These are phyloP conservation scores for Bradynema listronoti DNA, from an alignment of 1,140 invertebrate genomes.

Conservation along the genomic window DNA sequence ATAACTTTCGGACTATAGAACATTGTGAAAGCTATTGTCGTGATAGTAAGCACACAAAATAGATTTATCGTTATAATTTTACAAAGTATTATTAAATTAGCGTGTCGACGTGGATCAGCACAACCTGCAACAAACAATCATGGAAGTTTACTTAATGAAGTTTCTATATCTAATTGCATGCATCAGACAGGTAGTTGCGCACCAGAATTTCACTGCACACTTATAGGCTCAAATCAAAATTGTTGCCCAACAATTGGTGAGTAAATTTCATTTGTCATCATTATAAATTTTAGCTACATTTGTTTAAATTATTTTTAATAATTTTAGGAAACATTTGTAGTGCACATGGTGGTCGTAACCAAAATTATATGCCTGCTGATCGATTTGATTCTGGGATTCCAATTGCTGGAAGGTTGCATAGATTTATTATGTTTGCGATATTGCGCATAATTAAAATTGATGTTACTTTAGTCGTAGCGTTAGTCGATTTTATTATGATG, in stretches of 20 bases:
- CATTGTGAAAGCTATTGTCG: constrained; percentile 53
- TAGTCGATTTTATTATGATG: constrained; percentile 53
- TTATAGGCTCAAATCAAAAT: constrained; percentile 52
- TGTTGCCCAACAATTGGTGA: constrained; percentile 52
- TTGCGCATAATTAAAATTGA: neutral
- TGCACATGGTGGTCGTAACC: constrained; percentile 40
- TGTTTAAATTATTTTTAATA: neutral
- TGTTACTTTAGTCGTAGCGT: constrained; percentile 16
- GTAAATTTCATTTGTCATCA: constrained; percentile 7
- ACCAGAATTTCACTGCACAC: constrained; percentile 41
- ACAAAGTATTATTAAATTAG: constrained; percentile 33
- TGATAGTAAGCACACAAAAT: constrained; percentile 42
- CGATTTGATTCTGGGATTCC: constrained; percentile 47
- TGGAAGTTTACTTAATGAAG: constrained; percentile 44
- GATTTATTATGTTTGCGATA: neutral
- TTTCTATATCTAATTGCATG: constrained; percentile 47
- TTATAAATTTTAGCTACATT: neutral
- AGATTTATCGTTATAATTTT: neutral
- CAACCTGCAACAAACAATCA: constrained; percentile 41
- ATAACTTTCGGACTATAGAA: constrained; percentile 52
- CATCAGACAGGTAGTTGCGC: constrained; percentile 38
- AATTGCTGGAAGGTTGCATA: constrained; percentile 44
- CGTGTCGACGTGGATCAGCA: constrained; percentile 41
- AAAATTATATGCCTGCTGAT: constrained; percentile 30
- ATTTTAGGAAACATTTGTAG: constrained; percentile 49